Evolutionary conservation across 2,113 vertebrate species (phyloP).

Genomic region (Hyaena hyaena): DNA sequence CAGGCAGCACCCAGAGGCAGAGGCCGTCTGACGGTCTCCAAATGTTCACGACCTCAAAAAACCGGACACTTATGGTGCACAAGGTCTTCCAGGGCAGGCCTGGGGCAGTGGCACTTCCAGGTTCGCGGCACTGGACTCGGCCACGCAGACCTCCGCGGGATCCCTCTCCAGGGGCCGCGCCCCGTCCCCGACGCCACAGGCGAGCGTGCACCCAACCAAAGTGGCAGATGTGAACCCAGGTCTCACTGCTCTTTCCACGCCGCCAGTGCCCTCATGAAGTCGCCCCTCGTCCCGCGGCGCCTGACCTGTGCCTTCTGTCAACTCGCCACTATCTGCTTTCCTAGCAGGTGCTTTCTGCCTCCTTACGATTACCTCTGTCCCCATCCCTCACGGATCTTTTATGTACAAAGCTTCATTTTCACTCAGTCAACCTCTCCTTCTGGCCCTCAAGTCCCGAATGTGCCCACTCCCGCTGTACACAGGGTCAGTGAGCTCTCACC

Average conservation of each 20-base stretch:
- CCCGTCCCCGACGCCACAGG: neutral
- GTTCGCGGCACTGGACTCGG: neutral
- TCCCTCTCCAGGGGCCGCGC: no score
- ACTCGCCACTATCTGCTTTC: neutral
- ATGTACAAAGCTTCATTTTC: neutral
- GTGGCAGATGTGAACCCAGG: neutral
- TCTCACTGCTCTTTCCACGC: neutral
- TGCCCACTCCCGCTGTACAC: neutral
- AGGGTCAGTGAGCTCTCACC: no score
- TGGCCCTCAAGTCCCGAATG: neutral
- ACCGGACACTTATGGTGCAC: neutral
- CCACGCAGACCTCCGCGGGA: rapidly evolving
- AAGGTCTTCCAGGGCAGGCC: neutral
- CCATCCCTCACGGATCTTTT: neutral
- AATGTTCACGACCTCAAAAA: neutral
- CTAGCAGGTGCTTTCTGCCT: neutral
- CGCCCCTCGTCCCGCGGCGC: rapidly evolving
- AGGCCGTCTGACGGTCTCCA: neutral
- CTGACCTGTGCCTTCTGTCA: neutral
- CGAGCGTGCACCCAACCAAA: neutral
- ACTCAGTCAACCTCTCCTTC: neutral
- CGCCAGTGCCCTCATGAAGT: neutral
- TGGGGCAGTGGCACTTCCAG: neutral
- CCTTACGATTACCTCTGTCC: neutral
- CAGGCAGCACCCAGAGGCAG: neutral